Evolutionary conservation across 2,888 invertebrate genomes (phyloP).

Genomic region (Caenorhabditis sp.): DNA sequence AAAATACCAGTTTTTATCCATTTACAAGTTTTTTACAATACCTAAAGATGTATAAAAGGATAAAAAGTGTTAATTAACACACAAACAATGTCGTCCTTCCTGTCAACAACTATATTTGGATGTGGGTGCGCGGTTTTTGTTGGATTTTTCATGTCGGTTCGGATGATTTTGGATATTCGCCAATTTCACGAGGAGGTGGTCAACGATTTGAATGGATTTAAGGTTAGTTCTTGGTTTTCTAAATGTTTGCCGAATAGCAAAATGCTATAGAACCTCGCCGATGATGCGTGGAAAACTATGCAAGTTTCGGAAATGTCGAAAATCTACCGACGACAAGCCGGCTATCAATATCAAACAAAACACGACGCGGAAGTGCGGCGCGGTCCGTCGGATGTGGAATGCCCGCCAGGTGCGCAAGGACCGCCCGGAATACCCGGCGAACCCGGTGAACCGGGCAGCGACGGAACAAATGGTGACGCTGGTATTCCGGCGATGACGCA

Average conservation of each 20-base stretch:
- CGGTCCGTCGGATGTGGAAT: neutral
- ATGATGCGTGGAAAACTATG: slow-evolving; percentile 33
- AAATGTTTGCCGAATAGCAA: too few species aligned
- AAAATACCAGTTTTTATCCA: neutral
- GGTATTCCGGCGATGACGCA: slow-evolving; percentile 33
- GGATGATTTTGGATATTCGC: neutral
- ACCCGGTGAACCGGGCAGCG: neutral
- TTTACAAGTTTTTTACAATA: neutral
- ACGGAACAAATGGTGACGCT: slow-evolving; percentile 10
- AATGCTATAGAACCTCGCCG: slow-evolving; percentile 14
- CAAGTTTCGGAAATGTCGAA: slow-evolving; percentile 11
- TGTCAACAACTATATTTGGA: neutral
- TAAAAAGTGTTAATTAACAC: neutral
- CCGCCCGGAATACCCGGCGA: neutral
- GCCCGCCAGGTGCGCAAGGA: neutral
- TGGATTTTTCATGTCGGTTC: neutral
- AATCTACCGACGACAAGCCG: neutral
- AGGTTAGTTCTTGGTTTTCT: neutral
- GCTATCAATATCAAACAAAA: neutral
- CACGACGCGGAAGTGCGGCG: neutral
- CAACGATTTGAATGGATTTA: neutral
- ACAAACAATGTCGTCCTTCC: neutral
- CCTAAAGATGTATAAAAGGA: slow-evolving; percentile 1
- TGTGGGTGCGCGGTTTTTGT: neutral
- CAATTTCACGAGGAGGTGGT: neutral